A percentile compares a stretch with the other conserved stretches of the same genome.
phyloP scores from a whole-genome alignment of 1,140 invertebrate genomes.

The Anoplolepis gracilipes region DNA sequence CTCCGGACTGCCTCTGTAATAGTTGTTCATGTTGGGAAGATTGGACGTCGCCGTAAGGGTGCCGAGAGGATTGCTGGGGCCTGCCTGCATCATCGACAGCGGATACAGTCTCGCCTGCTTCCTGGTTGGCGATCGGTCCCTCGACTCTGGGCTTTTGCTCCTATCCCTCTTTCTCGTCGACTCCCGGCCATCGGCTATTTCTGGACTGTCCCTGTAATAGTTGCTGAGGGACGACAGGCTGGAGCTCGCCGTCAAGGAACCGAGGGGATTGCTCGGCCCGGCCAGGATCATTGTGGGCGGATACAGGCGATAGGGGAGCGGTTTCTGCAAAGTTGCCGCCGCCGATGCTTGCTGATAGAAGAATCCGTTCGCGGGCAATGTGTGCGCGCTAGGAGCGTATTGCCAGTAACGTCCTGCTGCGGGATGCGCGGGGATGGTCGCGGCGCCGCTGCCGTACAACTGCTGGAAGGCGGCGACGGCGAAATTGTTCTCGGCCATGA shows the following conservation, averaged over 20 bases:
- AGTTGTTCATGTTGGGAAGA: constrained; percentile 88
- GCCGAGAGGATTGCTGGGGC: constrained; percentile 86
- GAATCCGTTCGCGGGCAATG: constrained; percentile 90
- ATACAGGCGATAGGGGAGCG: constrained; percentile 92
- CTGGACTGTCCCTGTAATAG: constrained; percentile 88
- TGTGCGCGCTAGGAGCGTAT: constrained; percentile 86
- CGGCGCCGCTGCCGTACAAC: constrained; percentile 90
- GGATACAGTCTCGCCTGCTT: constrained; percentile 88
- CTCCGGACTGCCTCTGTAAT: constrained; percentile 87
- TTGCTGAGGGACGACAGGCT: constrained; percentile 88
- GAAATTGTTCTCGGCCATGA: constrained; percentile 98
- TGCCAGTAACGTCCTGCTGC: constrained; percentile 88
- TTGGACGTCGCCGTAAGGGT: constrained; percentile 87
- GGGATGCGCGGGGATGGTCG: constrained; percentile 86
- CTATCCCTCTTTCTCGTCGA: constrained; percentile 60
- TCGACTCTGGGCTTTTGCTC: constrained; percentile 63
- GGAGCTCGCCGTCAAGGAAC: constrained; percentile 87
- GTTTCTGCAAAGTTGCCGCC: constrained; percentile 94
- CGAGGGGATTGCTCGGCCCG: constrained; percentile 87
- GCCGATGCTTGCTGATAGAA: constrained; percentile 92
- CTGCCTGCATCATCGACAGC: constrained; percentile 88
- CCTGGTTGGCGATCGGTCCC: constrained; percentile 65
- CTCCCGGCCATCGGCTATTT: constrained; percentile 82
- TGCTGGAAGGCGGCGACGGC: constrained; percentile 98
- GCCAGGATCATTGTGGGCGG: constrained; percentile 88